Percentiles rank a stretch among this genome's conserved stretches.
Conservation (phyloP, 1,140 invertebrate genomes). For the Trichonephila inaurata region DNA sequence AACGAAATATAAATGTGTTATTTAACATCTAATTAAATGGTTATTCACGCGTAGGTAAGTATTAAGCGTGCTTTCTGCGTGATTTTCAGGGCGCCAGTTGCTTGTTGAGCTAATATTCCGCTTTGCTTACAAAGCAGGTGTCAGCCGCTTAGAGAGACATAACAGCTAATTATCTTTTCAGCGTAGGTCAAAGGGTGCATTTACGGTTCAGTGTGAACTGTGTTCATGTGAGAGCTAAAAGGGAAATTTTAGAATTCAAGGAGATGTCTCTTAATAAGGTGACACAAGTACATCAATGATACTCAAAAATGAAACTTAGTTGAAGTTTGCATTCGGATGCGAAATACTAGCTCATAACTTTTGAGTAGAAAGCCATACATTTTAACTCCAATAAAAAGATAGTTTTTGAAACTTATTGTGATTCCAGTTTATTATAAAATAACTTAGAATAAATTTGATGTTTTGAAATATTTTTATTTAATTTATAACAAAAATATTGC, state of each 20-base stretch:
- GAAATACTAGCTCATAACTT: too few relatives aligned
- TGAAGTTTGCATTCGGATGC: too few relatives aligned
- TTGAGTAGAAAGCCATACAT: too few relatives aligned
- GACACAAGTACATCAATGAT: too few relatives aligned
- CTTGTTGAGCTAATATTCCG: background rate
- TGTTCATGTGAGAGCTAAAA: background rate
- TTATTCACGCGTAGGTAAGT: slow-evolving; percentile 37
- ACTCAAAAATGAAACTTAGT: too few relatives aligned
- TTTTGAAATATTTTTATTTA: too few relatives aligned
- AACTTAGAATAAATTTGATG: too few relatives aligned
- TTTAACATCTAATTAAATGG: slow-evolving; percentile 51
- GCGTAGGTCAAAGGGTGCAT: background rate
- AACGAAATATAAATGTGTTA: slow-evolving; percentile 40
- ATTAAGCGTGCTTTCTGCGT: background rate
- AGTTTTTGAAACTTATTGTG: too few relatives aligned
- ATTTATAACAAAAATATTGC: too few relatives aligned
- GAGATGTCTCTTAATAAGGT: too few relatives aligned
- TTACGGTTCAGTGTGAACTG: background rate
- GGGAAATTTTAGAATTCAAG: background rate
- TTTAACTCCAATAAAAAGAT: too few relatives aligned
- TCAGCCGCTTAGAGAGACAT: background rate
- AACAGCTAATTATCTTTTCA: slow-evolving; percentile 41
- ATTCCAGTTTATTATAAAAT: too few relatives aligned
- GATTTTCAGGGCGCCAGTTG: background rate
- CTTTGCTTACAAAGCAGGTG: background rate